Evolutionary conservation across 92 coral and sea anemone genomes (phyloP), one percentile per base, ranked within the genome.

Genomic region (Parazoanthus atlanticus): DNA sequence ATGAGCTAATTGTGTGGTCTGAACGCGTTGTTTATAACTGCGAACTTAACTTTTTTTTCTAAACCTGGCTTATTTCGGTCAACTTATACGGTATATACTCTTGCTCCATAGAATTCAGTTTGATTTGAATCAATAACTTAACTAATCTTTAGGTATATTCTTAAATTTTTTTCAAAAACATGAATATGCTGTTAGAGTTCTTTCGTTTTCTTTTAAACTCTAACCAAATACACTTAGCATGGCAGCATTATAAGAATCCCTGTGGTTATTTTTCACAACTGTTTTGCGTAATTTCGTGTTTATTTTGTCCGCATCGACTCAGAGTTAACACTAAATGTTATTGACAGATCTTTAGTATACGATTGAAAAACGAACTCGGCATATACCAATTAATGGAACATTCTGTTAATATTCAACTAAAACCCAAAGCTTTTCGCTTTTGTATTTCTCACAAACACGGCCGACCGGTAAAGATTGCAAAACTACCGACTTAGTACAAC

Each of bases 301-400:
- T 47, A 34, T 23, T 66, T 28, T 13, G 82, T 78, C 16, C 33
- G 61, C 61, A n/a, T 78, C 32, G 21, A 43, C 65, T 13, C 33
- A n/a, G 38, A 43, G 76, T 40, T 38, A 16, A 61, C 86, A 65
- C 32, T 61, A 61, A 67, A 47, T 43, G 15, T 41, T 29, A 69
- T 84, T 84, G 87, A 84, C 78, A 84, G 29, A 17, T 84, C 87
- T 84, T 69, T n/a, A 69, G 78, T 30, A 71, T 38, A 17, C 26
- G 13, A 16, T n/a, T 25, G 36, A 83, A 83, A 84, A 84, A 84
- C 78, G 87, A 84, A 84, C 87, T 69, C 78, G 34, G n/a, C 49
- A 33, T 69, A 31, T 69, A 47, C 65, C 52, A 70, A 70, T 84
- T 84, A 70, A 38, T 69, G 40, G 49, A 84, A 67, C 36, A 13